phyloP scores from a whole-genome alignment of 2,888 invertebrate genomes.

The Rhopalosiphum nymphaeae region DNA sequence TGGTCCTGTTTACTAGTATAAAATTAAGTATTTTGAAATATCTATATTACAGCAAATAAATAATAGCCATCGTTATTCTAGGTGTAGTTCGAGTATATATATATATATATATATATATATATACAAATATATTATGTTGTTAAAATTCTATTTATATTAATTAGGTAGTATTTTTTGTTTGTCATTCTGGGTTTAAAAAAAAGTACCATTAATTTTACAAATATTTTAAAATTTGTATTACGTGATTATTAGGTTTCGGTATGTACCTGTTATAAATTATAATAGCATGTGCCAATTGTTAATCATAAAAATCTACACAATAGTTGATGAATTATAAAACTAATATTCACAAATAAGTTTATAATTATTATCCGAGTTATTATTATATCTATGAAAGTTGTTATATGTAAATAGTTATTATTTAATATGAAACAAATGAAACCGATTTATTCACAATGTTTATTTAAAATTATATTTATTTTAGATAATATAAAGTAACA shows the following conservation, averaged over 20 bases:
- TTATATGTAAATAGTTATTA: not conserved
- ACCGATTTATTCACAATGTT: not conserved
- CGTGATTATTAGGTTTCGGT: not conserved
- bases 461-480: not conserved
- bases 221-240: not conserved
- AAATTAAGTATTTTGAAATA: conserved; percentile 37
- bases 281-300: not conserved
- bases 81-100: not conserved
- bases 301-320: not conserved
- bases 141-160: not conserved
- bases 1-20: conserved; percentile 10
- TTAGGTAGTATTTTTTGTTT: conserved; percentile 5
- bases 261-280: not conserved
- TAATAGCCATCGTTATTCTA: conserved; percentile 44
- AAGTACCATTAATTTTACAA: not conserved
- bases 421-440: not conserved
- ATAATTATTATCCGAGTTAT: not conserved
- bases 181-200: not conserved
- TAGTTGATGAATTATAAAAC: not conserved
- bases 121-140: conserved; percentile 12
- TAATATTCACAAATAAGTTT: not conserved
- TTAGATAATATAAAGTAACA: not conserved
- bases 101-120: too few species aligned
- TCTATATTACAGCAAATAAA: not conserved
- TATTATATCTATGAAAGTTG: not conserved